Evolutionary conservation across 2,888 invertebrate genomes (phyloP).

Genomic region (Chloroclysta siterata): DNA sequence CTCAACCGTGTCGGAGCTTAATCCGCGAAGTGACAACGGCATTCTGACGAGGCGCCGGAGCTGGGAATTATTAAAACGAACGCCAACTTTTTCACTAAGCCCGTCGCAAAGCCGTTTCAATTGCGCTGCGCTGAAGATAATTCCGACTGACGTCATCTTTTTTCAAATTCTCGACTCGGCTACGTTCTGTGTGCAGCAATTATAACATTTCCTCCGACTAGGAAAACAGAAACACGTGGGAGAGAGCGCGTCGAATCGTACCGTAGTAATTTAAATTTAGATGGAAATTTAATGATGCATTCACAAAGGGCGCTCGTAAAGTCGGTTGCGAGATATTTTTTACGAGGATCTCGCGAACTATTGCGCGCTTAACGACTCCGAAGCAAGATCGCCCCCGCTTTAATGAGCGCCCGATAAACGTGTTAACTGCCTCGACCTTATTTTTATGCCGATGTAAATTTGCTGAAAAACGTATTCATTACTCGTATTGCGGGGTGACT

Average conservation of each 20-base stretch:
- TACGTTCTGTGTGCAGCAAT: constrained; percentile 83
- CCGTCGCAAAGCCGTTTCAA: constrained; percentile 85
- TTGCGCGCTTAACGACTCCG: constrained; percentile 85
- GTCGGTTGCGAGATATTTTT: constrained; percentile 84
- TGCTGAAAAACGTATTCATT: constrained; percentile 83
- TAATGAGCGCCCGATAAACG: constrained; percentile 85
- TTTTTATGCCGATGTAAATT: constrained; percentile 83
- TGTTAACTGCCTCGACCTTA: constrained; percentile 84
- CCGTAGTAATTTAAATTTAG: constrained; percentile 84
- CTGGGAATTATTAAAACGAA: constrained; percentile 85
- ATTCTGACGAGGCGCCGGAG: constrained; percentile 85
- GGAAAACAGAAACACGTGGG: constrained; percentile 84
- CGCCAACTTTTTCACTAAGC: constrained; percentile 85
- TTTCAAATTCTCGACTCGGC: constrained; percentile 82
- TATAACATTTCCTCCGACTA: constrained; percentile 84
- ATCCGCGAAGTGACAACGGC: constrained; percentile 85
- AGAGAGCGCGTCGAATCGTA: constrained; percentile 76
- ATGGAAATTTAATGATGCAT: constrained; percentile 85
- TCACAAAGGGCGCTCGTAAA: constrained; percentile 85
- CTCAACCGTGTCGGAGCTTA: constrained; percentile 84
- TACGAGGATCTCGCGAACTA: constrained; percentile 85
- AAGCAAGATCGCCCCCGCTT: constrained; percentile 84
- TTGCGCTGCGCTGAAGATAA: constrained; percentile 85
- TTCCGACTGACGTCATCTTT: constrained; percentile 85
- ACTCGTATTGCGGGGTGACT: constrained; percentile 66